Percentiles rank a stretch among this genome's conserved stretches.
Evolutionary conservation across 2,113 vertebrate genomes (phyloP).

Genomic region (Toxostoma redivivum): DNA sequence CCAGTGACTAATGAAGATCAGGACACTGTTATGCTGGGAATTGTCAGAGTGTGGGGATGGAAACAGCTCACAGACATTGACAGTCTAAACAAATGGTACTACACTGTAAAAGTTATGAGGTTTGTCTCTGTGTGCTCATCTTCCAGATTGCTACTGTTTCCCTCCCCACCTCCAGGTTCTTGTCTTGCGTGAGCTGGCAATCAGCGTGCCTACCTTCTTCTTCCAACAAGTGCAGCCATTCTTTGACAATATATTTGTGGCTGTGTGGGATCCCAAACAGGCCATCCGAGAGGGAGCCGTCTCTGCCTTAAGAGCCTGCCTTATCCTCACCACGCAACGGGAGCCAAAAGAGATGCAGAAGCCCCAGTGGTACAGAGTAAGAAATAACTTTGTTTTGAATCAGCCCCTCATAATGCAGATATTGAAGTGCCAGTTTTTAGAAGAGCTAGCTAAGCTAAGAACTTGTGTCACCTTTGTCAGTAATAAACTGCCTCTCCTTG

Average conservation of each 20-base stretch:
- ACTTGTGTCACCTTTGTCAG: not conserved
- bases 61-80: not conserved
- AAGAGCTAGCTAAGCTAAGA: not conserved
- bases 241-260: slow-evolving; percentile 97
- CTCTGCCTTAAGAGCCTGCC: slow-evolving; percentile 91
- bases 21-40: not conserved
- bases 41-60: not conserved
- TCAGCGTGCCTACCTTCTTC: slow-evolving; percentile 98
- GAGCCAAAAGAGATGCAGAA: slow-evolving; percentile 99
- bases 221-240: slow-evolving; percentile 99
- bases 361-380: slow-evolving; percentile 98
- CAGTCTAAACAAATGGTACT: not conserved
- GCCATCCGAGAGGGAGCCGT: slow-evolving; percentile 96
- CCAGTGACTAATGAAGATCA: not conserved
- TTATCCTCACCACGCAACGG: slow-evolving; percentile 95
- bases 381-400: not conserved
- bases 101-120: accelerated
- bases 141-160: not conserved
- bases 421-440: not conserved
- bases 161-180: slow-evolving; percentile 80
- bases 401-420: not conserved
- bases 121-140: not conserved
- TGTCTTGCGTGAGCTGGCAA: slow-evolving; percentile 91
- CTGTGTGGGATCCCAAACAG: slow-evolving; percentile 98
- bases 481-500: not conserved